Evolutionary conservation across 2,113 vertebrate genomes (phyloP).

Genomic region (Chloropsis hardwickii): DNA sequence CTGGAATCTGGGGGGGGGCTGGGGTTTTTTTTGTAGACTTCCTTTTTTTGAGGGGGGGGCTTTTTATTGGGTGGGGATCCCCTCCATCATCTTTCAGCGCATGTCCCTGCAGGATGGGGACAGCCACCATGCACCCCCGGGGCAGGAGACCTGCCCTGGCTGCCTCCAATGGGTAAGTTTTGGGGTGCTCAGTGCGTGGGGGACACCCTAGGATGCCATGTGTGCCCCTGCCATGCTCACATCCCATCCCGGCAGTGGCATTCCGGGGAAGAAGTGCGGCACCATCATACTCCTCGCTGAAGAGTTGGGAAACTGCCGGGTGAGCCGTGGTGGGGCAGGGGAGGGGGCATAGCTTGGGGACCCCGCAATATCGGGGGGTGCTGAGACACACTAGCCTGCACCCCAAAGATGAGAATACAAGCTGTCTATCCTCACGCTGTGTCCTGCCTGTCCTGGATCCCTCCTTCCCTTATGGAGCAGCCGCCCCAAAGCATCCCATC

Average conservation of each 20-base stretch:
- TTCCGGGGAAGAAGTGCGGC: conserved; percentile 92
- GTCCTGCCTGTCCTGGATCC: background rate
- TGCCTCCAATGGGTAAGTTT: conserved; percentile 68
- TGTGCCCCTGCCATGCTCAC: background rate
- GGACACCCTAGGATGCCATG: background rate
- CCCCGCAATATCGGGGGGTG: fast-evolving
- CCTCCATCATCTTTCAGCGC: background rate
- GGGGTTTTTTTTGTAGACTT: background rate
- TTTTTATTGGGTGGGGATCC: background rate
- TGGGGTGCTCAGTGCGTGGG: fast-evolving
- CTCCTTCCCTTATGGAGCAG: background rate
- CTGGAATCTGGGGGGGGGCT: background rate
- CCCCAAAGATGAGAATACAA: background rate
- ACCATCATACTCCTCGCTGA: conserved; percentile 88
- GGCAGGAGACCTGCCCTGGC: conserved; percentile 57
- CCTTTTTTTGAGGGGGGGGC: background rate
- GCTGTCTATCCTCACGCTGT: background rate
- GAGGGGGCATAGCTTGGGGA: background rate
- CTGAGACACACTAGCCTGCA: background rate
- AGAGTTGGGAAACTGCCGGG: conserved; percentile 92
- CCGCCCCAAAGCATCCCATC: fast-evolving
- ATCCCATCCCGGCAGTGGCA: conserved; percentile 68
- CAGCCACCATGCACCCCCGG: conserved; percentile 55
- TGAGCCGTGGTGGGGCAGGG: conserved; percentile 59
- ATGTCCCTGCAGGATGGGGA: conserved; percentile 63